Evolutionary conservation across 2,888 invertebrate genomes (phyloP).

Genomic region (Mechanitis mazaeus): DNA sequence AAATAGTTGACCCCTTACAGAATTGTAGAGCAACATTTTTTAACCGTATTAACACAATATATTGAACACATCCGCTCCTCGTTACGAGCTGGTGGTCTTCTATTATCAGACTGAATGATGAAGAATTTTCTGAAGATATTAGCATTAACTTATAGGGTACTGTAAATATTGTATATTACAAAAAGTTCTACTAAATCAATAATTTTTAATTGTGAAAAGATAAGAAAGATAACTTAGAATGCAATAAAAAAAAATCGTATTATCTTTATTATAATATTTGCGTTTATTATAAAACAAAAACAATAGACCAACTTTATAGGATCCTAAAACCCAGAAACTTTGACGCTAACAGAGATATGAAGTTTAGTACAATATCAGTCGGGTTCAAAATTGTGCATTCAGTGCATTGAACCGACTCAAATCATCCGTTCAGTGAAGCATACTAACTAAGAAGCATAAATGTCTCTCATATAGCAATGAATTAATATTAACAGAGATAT

Average conservation of each 20-base stretch:
- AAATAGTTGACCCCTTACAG: not conserved
- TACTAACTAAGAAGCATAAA: conserved; percentile 27
- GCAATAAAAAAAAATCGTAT: too few species aligned
- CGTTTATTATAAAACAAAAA: too few species aligned
- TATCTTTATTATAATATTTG: too few species aligned
- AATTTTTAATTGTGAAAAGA: too few species aligned
- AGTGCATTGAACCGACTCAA: conserved; percentile 32
- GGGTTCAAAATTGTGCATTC: conserved; percentile 16
- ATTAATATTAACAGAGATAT: not conserved
- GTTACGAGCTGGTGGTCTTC: not conserved
- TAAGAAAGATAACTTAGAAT: too few species aligned
- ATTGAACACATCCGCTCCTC: not conserved
- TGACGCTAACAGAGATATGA: not conserved
- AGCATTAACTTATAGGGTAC: not conserved
- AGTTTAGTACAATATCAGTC: not conserved
- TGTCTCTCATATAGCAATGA: not conserved
- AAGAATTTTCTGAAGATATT: not conserved
- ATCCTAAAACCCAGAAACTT: not conserved
- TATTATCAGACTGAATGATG: not conserved
- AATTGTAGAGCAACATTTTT: not conserved
- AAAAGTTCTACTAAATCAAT: too few species aligned
- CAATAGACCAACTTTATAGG: too few species aligned
- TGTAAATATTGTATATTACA: too few species aligned
- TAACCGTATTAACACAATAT: not conserved
- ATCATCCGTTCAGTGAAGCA: conserved; percentile 37